A percentile compares a stretch with the other conserved stretches of the same genome.
These are phyloP conservation scores for Biston betularia DNA, from an alignment of 2,888 invertebrate genomes.

Conservation along the genomic window DNA sequence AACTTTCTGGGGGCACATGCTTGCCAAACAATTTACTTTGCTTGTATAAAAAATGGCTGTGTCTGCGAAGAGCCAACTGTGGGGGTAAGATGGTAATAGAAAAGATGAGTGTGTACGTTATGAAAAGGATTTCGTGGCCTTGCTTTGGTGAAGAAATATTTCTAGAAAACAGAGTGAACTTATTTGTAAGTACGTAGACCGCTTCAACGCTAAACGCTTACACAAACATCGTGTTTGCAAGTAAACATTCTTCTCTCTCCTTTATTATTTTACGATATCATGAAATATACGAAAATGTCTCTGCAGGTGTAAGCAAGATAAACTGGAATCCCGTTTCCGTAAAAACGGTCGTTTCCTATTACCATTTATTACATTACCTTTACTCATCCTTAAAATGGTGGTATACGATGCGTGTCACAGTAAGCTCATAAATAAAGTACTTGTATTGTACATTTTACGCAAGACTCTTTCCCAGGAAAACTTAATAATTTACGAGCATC, in stretches of 20 bases:
- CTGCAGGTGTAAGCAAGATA: slow-evolving; percentile 23
- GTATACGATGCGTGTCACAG: slow-evolving; percentile 27
- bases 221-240: neutral
- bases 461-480: slow-evolving; percentile 40
- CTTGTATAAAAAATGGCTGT: slow-evolving; percentile 28
- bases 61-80: slow-evolving; percentile 22
- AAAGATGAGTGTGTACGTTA: slow-evolving; percentile 31
- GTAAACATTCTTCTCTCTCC: slow-evolving; percentile 1
- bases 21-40: slow-evolving; percentile 36
- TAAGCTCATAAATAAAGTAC: slow-evolving; percentile 32
- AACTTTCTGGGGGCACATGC: slow-evolving; percentile 35
- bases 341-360: slow-evolving; percentile 29
- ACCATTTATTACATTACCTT: slow-evolving; percentile 33
- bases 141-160: neutral
- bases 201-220: slow-evolving; percentile 2
- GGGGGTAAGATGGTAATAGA: slow-evolving; percentile 30
- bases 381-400: slow-evolving; percentile 29
- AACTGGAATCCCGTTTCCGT: slow-evolving; percentile 26
- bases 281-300: slow-evolving; percentile 11
- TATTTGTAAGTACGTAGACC: neutral
- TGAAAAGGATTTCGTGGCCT: slow-evolving; percentile 28
- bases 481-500: slow-evolving; percentile 43
- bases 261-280: slow-evolving; percentile 14
- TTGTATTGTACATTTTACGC: slow-evolving; percentile 40
- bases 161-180: neutral